These are phyloP conservation scores for Notospermus geniculatus DNA, from an alignment of 1,140 invertebrate genomes.

Conservation along the genomic window DNA sequence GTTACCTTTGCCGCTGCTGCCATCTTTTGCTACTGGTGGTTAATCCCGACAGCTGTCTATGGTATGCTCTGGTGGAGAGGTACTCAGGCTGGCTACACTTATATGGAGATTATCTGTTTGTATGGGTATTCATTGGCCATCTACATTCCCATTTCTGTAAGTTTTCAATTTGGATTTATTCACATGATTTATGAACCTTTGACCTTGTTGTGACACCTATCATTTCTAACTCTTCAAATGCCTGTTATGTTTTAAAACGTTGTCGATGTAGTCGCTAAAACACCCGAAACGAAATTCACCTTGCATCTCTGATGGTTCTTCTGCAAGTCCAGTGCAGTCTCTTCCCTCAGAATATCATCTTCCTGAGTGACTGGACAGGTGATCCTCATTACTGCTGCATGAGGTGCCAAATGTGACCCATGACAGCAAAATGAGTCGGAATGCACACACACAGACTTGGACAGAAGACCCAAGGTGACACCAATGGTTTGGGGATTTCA, in stretches of 20 bases:
- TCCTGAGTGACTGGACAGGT: too few relatives aligned
- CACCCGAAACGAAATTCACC: too few relatives aligned
- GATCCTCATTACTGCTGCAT: too few relatives aligned
- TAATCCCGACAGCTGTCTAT: slow-evolving; percentile 82
- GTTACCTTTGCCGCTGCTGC: slow-evolving; percentile 87
- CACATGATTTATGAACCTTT: neutral
- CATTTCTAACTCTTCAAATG: neutral
- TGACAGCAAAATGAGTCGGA: too few relatives aligned
- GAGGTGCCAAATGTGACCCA: too few relatives aligned
- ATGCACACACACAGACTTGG: too few relatives aligned
- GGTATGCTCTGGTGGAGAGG: slow-evolving; percentile 78
- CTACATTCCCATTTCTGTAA: slow-evolving; percentile 86
- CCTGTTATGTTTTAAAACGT: neutral
- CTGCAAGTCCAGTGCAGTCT: too few relatives aligned
- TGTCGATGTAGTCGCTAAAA: too few relatives aligned
- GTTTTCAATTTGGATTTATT: slow-evolving; percentile 23
- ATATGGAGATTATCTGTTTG: slow-evolving; percentile 80
- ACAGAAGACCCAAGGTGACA: too few relatives aligned
- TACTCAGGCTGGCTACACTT: slow-evolving; percentile 64
- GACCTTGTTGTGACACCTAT: neutral
- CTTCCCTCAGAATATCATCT: too few relatives aligned
- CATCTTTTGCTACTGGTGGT: slow-evolving; percentile 84
- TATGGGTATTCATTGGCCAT: slow-evolving; percentile 95
- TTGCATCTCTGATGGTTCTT: too few relatives aligned
- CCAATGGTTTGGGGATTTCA: too few relatives aligned